These are phyloP conservation scores for Corythornis leucogaster DNA, from an alignment of 2,797 vertebrate species.

Conservation along the genomic window DNA sequence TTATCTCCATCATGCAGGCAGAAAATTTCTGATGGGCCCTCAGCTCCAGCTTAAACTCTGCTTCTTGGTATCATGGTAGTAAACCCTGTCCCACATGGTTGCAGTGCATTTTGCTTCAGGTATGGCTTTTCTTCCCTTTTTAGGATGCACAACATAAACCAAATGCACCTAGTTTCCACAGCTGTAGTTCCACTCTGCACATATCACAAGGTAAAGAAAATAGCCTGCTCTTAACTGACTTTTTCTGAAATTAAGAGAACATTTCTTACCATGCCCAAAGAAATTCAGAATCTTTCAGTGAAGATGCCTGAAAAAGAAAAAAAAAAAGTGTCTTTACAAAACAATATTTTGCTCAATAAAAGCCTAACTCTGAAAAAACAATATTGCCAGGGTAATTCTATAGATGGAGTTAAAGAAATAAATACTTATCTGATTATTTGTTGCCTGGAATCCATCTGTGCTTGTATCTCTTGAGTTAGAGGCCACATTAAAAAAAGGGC, in stretches of 20 bases:
- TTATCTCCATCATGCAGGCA: not conserved
- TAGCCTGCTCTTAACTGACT: not conserved
- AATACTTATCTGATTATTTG: slow-evolving; percentile 76
- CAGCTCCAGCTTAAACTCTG: not conserved
- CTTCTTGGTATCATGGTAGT: not conserved
- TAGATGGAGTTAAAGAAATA: slow-evolving; percentile 75
- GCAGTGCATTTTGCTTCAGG: not conserved
- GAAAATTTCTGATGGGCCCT: not conserved
- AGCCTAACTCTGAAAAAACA: slow-evolving; percentile 29
- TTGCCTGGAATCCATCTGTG: slow-evolving; percentile 75
- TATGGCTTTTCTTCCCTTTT: not conserved
- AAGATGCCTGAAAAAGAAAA: slow-evolving; percentile 62
- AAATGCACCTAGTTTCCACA: not conserved
- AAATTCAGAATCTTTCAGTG: slow-evolving; percentile 54
- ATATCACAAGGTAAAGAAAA: not conserved
- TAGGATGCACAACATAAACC: not conserved
- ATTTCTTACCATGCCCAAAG: slow-evolving; percentile 62
- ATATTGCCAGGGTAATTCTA: slow-evolving; percentile 56
- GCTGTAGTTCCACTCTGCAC: not conserved
- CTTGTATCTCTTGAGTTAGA: slow-evolving; percentile 73
- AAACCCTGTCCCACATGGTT: not conserved
- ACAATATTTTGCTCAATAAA: not conserved
- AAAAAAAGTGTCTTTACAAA: slow-evolving; percentile 44
- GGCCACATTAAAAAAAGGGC: slow-evolving; percentile 55
- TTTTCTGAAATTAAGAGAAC: slow-evolving; percentile 15